Evolutionary conservation across 2,797 vertebrate genomes (phyloP).

Genomic region (Rhynchotus rufescens): DNA sequence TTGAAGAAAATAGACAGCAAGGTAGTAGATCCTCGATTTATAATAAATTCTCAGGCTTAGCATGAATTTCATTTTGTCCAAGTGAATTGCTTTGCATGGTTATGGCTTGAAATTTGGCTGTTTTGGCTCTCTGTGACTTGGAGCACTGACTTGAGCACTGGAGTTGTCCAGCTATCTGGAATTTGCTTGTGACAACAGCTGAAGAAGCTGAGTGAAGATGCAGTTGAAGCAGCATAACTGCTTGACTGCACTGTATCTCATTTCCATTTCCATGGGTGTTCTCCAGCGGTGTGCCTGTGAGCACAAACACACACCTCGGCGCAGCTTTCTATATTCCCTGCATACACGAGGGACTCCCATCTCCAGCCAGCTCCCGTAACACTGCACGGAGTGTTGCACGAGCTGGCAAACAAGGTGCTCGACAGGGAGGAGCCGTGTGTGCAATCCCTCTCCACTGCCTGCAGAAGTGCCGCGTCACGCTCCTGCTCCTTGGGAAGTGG

Average conservation of each 20-base stretch:
- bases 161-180: neutral
- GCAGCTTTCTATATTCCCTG: neutral
- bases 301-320: conserved; percentile 32
- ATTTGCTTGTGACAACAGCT: neutral
- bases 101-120: neutral
- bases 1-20: neutral
- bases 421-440: conserved; percentile 47
- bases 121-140: neutral
- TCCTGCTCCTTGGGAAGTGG: neutral
- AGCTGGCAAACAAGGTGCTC: conserved; percentile 63
- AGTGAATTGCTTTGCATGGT: neutral
- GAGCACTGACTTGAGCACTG: neutral
- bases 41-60: neutral
- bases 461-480: conserved; percentile 62
- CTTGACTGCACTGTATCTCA: neutral
- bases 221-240: neutral
- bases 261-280: conserved; percentile 21
- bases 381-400: conserved; percentile 21
- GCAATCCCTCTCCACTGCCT: conserved; percentile 59
- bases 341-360: conserved; percentile 65
- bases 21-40: neutral
- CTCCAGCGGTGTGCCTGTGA: neutral
- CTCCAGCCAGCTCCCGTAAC: neutral
- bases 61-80: neutral
- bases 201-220: neutral